Base-by-base conservation (phyloP, 2,113 vertebrate genomes). In the Phycodurus eques region DNA sequence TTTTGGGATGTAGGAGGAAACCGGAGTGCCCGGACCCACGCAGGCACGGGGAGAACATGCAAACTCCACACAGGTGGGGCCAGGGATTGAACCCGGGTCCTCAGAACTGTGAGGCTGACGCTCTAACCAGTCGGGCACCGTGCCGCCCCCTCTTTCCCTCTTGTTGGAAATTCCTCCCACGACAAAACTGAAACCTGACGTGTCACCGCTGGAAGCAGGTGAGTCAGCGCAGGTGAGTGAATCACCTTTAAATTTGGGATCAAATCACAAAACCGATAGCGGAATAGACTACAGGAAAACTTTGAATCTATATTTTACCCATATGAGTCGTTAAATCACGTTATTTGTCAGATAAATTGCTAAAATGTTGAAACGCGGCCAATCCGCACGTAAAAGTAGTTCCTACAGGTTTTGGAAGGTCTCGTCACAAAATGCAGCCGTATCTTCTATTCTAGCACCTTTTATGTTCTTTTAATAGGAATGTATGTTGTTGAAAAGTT, bases 211-310 rank as follows among this genome's bases (percentile, higher is more conserved):
- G 27, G 9, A 22, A 3, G 7, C 0, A 44, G 20, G 43, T 80
- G 76, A 77, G 4, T 78, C 64, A 80, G 17, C 49, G 59, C 8
- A 54, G 15, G 11, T 88, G 87, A 85, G 31, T 88, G 87, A 85
- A 31, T 88, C 89, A 85, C 44, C 33, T 19, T 7, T 62, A 11
- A 14, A 31, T 4, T 2, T 6, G 13, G 31, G 7, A 12, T 22
- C 12, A 14, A 4, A 62, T 71, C 80, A 84, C 68, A 1, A 74
- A 80, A 87, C 76, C 70, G 84, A 82, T 75, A 85, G 83, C 72
- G 66, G 78, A 72, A 53, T 68, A 83, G 14, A 7, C 19, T 1
- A 1, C 3, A 8, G n/a, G 22, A 57, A 71, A 70, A 15, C 3
- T 1, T 44, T 4, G 14, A 5, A n/a, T 19, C 14, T 59, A 20